These are phyloP conservation scores for Ceraclea dissimilis DNA, from an alignment of 2,888 invertebrate genomes.

Conservation along the genomic window DNA sequence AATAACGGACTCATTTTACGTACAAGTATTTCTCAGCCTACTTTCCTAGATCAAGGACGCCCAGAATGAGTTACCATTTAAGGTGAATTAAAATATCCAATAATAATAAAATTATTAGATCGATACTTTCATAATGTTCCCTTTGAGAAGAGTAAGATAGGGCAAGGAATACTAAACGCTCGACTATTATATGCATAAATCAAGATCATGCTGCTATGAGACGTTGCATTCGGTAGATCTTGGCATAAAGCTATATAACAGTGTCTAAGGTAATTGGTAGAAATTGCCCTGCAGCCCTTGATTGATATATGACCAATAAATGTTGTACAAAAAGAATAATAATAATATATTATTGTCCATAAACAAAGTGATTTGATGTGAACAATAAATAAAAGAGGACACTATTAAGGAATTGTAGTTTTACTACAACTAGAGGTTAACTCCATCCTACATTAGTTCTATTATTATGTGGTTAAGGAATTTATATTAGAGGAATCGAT, in stretches of 20 bases:
- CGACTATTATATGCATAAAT: background rate
- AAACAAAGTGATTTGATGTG: background rate
- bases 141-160: background rate
- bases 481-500: too few relatives aligned
- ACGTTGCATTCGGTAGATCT: background rate
- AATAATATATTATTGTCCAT: background rate
- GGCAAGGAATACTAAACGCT: background rate
- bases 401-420: too few relatives aligned
- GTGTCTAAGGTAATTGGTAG: background rate
- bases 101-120: background rate
- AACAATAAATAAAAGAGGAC: too few relatives aligned
- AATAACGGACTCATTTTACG: too few relatives aligned
- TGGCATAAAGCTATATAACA: too few relatives aligned
- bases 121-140: background rate
- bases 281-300: background rate
- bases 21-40: background rate
- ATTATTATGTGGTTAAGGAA: too few relatives aligned
- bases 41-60: background rate
- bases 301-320: conserved; percentile 1
- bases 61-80: background rate
- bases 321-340: background rate
- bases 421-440: too few relatives aligned
- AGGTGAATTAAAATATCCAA: background rate
- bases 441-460: too few relatives aligned
- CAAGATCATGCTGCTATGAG: background rate